Evolutionary conservation across 2,888 invertebrate genomes (phyloP).

Genomic region (Parthenolecanium corni): DNA sequence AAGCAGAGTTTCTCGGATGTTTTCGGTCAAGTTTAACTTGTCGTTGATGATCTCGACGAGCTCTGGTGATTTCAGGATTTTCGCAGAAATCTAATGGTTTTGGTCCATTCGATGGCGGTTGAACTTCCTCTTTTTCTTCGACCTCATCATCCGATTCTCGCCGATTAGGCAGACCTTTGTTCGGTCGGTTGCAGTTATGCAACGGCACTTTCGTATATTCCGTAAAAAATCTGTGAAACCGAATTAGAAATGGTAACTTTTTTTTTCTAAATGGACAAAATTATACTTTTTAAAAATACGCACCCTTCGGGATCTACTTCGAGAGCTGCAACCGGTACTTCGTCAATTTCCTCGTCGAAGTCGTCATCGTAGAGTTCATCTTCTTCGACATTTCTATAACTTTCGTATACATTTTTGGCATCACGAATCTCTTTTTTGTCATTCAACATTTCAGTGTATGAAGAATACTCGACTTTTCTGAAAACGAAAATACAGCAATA

Average conservation of each 20-base stretch:
- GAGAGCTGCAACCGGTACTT: neutral
- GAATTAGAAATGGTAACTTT: neutral
- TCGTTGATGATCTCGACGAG: neutral
- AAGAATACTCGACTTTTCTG: constrained; percentile 4
- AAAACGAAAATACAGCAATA: neutral
- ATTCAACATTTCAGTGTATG: constrained; percentile 11
- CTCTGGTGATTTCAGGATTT: constrained; percentile 8
- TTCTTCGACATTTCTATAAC: neutral
- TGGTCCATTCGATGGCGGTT: neutral
- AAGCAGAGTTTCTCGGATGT: neutral
- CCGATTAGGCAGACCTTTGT: neutral
- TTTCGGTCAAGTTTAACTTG: neutral
- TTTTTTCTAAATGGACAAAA: neutral
- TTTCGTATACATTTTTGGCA: constrained; percentile 10
- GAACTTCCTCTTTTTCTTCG: neutral
- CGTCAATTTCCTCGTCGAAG: constrained; percentile 13
- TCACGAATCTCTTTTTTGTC: constrained; percentile 1
- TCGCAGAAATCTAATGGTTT: constrained; percentile 16
- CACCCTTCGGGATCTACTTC: constrained; percentile 17
- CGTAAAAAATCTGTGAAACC: neutral
- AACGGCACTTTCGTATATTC: neutral
- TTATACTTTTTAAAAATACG: neutral
- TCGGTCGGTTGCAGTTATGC: neutral
- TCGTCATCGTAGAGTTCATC: constrained; percentile 8
- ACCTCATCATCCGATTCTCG: neutral